Evolutionary conservation across 30 jellyfish, hydroid and myxozoan genomes (phyloP).

Genomic region (Aurelia aurita): DNA sequence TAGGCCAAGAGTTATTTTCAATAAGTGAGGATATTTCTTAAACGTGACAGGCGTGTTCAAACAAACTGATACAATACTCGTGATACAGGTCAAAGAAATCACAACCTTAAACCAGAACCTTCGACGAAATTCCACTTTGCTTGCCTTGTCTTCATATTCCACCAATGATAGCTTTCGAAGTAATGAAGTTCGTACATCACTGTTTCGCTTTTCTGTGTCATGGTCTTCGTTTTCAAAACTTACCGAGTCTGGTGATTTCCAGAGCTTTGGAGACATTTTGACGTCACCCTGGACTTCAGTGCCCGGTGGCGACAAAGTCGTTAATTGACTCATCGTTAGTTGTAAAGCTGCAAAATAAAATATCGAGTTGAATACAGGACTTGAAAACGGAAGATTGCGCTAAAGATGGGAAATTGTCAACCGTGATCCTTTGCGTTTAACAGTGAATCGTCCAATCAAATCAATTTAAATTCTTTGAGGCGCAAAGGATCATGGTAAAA

Average conservation of each 20-base stretch:
- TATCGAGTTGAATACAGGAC: too few relatives aligned
- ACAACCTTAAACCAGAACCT: constrained; percentile 67
- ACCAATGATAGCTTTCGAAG: constrained; percentile 60
- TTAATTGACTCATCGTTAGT: constrained; percentile 11
- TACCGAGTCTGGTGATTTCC: constrained; percentile 12
- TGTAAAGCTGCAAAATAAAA: neutral
- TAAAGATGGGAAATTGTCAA: too few relatives aligned
- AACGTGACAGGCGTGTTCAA: constrained; percentile 86
- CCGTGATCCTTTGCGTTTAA: too few relatives aligned
- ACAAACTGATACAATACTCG: constrained; percentile 82
- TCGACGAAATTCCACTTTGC: constrained; percentile 65
- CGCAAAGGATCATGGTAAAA: too few relatives aligned
- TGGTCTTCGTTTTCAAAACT: constrained; percentile 60
- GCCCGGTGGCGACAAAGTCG: neutral
- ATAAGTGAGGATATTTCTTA: constrained; percentile 53
- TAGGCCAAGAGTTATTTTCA: constrained; percentile 64
- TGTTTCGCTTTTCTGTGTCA: constrained; percentile 13
- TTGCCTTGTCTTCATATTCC: constrained; percentile 16
- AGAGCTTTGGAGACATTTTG: constrained; percentile 7
- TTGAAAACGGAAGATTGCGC: too few relatives aligned
- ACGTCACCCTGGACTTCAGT: neutral
- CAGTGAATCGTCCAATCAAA: too few relatives aligned
- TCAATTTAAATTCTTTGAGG: too few relatives aligned
- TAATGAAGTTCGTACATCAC: constrained; percentile 47
- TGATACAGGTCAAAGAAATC: constrained; percentile 68